Conservation (phyloP, 2,113 vertebrate species). For the Oreochromis aureus region DNA sequence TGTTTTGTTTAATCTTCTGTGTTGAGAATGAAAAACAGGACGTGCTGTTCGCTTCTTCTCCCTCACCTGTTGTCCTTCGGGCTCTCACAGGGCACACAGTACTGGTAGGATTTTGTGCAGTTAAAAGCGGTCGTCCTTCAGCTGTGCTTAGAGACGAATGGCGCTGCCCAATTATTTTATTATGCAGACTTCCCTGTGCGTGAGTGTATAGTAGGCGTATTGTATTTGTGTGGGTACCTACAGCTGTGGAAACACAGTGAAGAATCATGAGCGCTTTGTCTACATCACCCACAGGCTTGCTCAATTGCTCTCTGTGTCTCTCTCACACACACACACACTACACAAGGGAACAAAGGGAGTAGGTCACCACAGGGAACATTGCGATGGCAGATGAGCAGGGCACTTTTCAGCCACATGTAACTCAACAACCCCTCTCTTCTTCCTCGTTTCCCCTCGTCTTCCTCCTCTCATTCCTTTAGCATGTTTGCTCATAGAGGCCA, state of each 20-base stretch:
- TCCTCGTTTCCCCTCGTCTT: slow-evolving; percentile 5
- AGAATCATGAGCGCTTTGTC: neutral
- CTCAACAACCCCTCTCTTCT: slow-evolving; percentile 32
- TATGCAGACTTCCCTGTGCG: neutral
- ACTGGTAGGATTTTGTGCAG: neutral
- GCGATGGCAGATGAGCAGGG: slow-evolving; percentile 34
- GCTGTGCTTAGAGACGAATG: neutral
- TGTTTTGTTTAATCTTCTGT: neutral
- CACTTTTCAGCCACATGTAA: slow-evolving; percentile 38
- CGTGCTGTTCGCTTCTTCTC: neutral
- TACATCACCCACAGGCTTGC: neutral
- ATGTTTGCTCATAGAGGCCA: slow-evolving; percentile 34
- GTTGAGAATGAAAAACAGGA: slow-evolving; percentile 15
- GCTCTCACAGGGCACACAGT: neutral
- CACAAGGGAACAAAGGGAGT: slow-evolving; percentile 15
- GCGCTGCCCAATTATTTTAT: slow-evolving; percentile 5
- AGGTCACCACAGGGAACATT: slow-evolving; percentile 13
- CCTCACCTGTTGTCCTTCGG: slow-evolving; percentile 15
- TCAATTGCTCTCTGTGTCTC: neutral
- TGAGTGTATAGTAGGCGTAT: neutral
- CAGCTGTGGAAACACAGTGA: neutral
- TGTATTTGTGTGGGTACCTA: neutral
- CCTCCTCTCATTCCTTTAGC: slow-evolving; percentile 29
- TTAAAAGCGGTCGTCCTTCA: slow-evolving; percentile 4
- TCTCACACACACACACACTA: neutral